These are phyloP conservation scores for Lagorchestes hirsutus DNA, from an alignment of 2,797 vertebrate species.

Conservation along the genomic window DNA sequence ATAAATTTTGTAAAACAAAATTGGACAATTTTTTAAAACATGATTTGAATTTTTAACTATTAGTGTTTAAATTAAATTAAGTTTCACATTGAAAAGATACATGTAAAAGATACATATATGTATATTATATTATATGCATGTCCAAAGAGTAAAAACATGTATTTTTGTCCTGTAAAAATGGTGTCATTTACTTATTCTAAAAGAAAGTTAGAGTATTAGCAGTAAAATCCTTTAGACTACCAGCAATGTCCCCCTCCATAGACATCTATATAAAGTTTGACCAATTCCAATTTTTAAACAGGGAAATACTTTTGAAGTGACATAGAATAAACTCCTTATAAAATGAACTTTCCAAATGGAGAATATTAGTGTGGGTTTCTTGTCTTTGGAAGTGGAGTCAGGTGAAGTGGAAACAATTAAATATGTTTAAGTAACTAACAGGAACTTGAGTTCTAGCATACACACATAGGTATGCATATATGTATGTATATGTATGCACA, in stretches of 20 bases:
- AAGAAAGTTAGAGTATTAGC: slow-evolving; percentile 34
- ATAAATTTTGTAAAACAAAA: background rate
- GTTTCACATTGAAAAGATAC: background rate
- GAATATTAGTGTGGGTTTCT: slow-evolving; percentile 33
- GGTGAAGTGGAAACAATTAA: background rate
- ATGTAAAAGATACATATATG: too few species aligned
- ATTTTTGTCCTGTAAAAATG: background rate
- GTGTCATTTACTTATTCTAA: slow-evolving; percentile 36
- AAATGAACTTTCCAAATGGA: slow-evolving; percentile 39
- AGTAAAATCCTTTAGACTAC: slow-evolving; percentile 26
- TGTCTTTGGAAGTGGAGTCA: background rate
- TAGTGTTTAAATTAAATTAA: background rate
- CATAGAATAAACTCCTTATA: slow-evolving; percentile 54
- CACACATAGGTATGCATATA: background rate
- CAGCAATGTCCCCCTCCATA: background rate
- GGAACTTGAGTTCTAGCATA: background rate
- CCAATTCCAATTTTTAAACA: background rate
- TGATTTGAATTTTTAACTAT: background rate
- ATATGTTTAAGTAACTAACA: background rate
- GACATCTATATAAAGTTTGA: background rate
- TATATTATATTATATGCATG: too few species aligned
- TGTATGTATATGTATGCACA: too few species aligned
- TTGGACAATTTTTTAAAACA: background rate
- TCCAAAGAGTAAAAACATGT: background rate
- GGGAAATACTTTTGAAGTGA: slow-evolving; percentile 31